Evolutionary conservation across 2,113 vertebrate genomes (phyloP), one percentile per base, ranked within the genome.

Genomic region (Psittacula cyanocephala): DNA sequence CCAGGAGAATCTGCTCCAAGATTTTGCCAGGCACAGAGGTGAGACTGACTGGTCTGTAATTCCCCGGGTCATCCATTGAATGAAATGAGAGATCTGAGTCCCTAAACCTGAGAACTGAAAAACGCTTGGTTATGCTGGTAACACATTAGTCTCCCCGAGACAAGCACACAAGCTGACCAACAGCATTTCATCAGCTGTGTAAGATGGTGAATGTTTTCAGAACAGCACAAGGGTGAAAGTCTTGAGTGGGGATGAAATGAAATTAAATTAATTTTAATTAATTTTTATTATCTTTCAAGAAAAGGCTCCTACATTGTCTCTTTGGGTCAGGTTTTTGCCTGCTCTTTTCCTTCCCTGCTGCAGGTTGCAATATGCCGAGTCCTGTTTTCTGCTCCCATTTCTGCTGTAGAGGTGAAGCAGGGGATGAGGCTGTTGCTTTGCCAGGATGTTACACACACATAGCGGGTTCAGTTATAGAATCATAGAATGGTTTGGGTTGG

Each of bases 81-180:
- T 46, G 39, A 78, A 89, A 89, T 70, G 81, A 84, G 74, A 68
- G 60, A 46, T 81, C 77, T 9, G 29, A 95, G 81, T 52, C 72
- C 2, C 4, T 43, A 68, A 91, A 49, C 11, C 62, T 0, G 0
- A 78, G 87, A 57, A 41, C n/a, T 50, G 53, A 52, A 59, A 87
- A 31, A 41, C 81, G 29, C 31, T 63, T 35, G 1, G 81, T 64
- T 63, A 43, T 0, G 4, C 43, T 47, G 43, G 19, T 63, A 87
- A 89, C 35, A 33, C 65, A 74, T 89, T 71, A 6, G 43, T 71
- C 39, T 89, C 78, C 65, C 87, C 39, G 57, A 79, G 47, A 78
- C 8, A n/a, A 78, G 43, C 37, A 10, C 53, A 17, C 7, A 9
- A 24, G n/a, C 69, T 62, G 76, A 17, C 43, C 17, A 1, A 10